Conservation (phyloP, 1,140 invertebrate genomes). For the Trichogramma pretiosum region DNA sequence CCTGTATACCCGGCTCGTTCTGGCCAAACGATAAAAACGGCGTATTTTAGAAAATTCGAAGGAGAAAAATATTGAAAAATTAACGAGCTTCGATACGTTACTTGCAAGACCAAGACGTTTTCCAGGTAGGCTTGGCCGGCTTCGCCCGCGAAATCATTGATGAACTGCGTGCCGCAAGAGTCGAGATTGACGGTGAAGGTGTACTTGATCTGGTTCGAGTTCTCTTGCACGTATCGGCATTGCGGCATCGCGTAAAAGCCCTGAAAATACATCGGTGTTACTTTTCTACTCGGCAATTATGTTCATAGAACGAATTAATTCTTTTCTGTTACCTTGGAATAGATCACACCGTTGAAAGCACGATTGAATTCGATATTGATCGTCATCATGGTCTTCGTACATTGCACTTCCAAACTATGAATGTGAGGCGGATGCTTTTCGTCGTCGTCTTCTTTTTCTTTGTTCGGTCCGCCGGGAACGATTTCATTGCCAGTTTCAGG, state of each 20-base stretch:
- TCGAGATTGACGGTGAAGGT: slow-evolving; percentile 69
- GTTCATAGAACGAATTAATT: background rate
- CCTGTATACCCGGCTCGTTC: slow-evolving; percentile 72
- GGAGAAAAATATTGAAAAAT: background rate
- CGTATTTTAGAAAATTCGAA: background rate
- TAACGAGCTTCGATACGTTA: slow-evolving; percentile 17
- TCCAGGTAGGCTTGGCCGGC: slow-evolving; percentile 69
- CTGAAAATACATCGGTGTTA: slow-evolving; percentile 26
- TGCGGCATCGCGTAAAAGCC: slow-evolving; percentile 61
- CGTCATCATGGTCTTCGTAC: slow-evolving; percentile 74
- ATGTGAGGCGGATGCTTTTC: slow-evolving; percentile 64
- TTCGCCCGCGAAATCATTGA: slow-evolving; percentile 65
- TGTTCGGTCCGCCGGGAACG: slow-evolving; percentile 8
- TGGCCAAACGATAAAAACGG: slow-evolving; percentile 28
- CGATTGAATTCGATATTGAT: slow-evolving; percentile 72
- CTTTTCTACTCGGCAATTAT: background rate
- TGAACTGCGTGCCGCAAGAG: slow-evolving; percentile 71
- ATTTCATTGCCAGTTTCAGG: slow-evolving; percentile 2
- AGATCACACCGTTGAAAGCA: slow-evolving; percentile 68
- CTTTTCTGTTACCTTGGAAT: slow-evolving; percentile 61
- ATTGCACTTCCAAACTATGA: slow-evolving; percentile 64
- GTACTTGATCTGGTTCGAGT: slow-evolving; percentile 59
- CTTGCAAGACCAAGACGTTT: slow-evolving; percentile 67
- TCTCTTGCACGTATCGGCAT: slow-evolving; percentile 64
- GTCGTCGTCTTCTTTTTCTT: slow-evolving; percentile 45